phyloP scores from a whole-genome alignment of 2,113 vertebrate genomes.

The Atrichornis clamosus region DNA sequence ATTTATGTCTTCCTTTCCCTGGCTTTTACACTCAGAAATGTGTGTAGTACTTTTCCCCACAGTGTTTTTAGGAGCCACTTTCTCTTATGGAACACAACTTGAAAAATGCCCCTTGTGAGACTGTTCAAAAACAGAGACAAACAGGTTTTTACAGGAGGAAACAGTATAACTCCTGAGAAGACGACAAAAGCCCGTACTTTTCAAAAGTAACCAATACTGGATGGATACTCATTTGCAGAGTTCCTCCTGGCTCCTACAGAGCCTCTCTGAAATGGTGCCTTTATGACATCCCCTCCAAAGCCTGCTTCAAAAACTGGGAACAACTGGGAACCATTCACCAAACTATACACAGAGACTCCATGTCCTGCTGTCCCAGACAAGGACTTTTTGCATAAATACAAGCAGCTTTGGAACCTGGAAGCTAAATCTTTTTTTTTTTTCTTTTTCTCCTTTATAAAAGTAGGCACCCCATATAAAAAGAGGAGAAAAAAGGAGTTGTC shows the following conservation, averaged over 20 bases:
- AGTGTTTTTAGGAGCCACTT: neutral
- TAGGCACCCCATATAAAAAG: neutral
- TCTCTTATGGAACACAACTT: neutral
- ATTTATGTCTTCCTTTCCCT: constrained; percentile 9
- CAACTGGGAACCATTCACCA: neutral
- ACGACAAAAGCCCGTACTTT: neutral
- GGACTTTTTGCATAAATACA: neutral
- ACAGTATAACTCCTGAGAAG: neutral
- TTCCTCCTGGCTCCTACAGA: neutral
- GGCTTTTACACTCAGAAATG: neutral
- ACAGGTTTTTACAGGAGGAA: neutral
- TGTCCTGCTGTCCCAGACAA: neutral
- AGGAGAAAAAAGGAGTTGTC: neutral
- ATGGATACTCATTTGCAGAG: neutral
- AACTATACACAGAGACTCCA: neutral
- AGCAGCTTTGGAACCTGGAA: neutral
- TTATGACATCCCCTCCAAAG: neutral
- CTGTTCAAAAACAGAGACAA: neutral
- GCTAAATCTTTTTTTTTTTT: neutral
- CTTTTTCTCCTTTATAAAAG: neutral
- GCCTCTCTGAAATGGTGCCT: neutral
- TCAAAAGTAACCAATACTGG: neutral
- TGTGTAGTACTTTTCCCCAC: neutral
- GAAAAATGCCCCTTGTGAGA: neutral
- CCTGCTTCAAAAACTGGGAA: neutral